phyloP scores from a whole-genome alignment of 2,888 invertebrate species.

The Ceriagrion tenellum region DNA sequence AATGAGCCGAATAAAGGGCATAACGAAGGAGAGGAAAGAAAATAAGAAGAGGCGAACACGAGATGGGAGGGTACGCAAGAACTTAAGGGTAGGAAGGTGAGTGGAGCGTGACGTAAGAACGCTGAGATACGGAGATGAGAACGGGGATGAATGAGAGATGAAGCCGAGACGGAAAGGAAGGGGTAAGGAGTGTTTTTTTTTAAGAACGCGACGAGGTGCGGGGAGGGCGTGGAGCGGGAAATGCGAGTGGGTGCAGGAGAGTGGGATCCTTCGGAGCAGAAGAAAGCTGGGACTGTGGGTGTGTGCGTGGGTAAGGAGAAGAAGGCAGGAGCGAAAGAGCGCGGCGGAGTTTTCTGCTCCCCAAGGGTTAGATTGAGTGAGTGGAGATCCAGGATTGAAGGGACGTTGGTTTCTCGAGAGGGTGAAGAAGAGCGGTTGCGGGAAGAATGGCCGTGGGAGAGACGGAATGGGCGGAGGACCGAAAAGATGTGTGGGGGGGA shows the following conservation, averaged over 20 bases:
- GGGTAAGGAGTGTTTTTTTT: not conserved
- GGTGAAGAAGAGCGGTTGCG: not conserved
- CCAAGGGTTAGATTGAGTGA: slow-evolving; percentile 43
- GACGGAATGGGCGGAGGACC: not conserved
- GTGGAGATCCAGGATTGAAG: slow-evolving; percentile 30
- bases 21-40: not conserved
- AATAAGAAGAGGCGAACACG: not conserved
- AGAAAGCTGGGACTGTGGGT: not conserved
- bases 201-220: not conserved
- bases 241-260: not conserved
- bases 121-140: not conserved
- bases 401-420: slow-evolving; percentile 28
- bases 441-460: not conserved
- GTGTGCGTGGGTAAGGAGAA: no score
- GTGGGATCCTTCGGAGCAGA: not conserved
- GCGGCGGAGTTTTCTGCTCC: not conserved
- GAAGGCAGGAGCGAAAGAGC: not conserved
- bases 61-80: not conserved
- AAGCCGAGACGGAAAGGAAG: not conserved
- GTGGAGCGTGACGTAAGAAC: not conserved
- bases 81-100: not conserved
- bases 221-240: not conserved
- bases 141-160: no score
- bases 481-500: no score
- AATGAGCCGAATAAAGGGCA: not conserved